A percentile compares a stretch with the other conserved stretches of the same genome.
These are phyloP conservation scores for Nasonia oneida DNA, from an alignment of 2,888 invertebrate species.

Conservation along the genomic window DNA sequence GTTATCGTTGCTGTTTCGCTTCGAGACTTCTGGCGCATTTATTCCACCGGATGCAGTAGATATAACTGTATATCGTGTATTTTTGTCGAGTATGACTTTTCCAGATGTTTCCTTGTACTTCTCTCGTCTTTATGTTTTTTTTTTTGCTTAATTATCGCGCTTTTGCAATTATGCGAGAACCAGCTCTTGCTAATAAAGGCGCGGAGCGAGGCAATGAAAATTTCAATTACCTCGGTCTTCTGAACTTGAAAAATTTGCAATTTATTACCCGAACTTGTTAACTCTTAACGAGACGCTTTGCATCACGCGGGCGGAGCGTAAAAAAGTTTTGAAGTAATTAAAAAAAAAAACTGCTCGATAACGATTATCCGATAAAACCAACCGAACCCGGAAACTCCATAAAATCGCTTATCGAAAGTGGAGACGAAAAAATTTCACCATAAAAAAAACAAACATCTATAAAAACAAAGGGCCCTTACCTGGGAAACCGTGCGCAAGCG, in stretches of 20 bases:
- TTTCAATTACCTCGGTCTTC: neutral
- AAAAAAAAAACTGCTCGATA: neutral
- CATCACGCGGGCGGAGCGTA: neutral
- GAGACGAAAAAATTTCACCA: neutral
- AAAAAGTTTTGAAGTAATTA: neutral
- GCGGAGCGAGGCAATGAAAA: neutral
- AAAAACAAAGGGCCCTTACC: slow-evolving; percentile 68
- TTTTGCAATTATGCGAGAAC: neutral
- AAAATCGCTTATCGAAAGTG: too few species aligned
- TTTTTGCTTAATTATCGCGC: neutral
- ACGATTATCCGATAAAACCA: neutral
- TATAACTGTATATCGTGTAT: neutral
- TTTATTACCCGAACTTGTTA: neutral
- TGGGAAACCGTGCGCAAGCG: slow-evolving; percentile 70
- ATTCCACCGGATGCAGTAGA: neutral
- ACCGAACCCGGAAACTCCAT: too few species aligned
- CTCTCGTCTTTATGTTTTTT: neutral
- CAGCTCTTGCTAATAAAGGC: neutral
- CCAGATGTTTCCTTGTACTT: neutral
- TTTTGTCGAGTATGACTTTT: too few species aligned
- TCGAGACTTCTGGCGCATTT: neutral
- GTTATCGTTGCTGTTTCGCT: neutral
- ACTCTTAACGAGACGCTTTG: neutral
- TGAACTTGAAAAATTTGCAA: neutral
- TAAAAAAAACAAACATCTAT: neutral